Base-by-base conservation (phyloP, 2,797 vertebrate genomes). In the Monodelphis domestica region DNA sequence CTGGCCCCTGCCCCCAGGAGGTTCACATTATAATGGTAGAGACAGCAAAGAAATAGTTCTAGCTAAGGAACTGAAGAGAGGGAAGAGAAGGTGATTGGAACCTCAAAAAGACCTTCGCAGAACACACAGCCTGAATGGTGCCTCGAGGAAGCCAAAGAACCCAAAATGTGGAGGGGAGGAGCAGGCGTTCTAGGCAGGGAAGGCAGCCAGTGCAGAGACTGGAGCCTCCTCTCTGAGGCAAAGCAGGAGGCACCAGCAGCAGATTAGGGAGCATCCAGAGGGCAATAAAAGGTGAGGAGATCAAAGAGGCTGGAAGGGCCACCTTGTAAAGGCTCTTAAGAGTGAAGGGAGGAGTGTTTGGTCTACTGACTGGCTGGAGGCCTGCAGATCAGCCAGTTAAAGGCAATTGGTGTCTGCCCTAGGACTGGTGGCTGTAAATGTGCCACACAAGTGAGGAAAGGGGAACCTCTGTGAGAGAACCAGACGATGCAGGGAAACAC, bases 311-410 rank as follows among this genome's bases (percentile, higher is more conserved):
- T 24, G 70, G 26, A 45, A 45, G 9, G 17, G 7, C 7, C 70
- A 45, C 9, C 38, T 24, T 10, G 38, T 26, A 45, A 78, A 78
- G 70, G 9, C 21, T 78, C 26, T n/a, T 45, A 45, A 78, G 38
- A 78, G 21, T 45, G n/a, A 78, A n/a, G n/a, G n/a, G n/a, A n/a
- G n/a, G n/a, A n/a, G n/a, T n/a, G n/a, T n/a, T n/a, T n/a, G n/a
- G n/a, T n/a, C n/a, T n/a, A n/a, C n/a, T n/a, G n/a, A n/a, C n/a
- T n/a, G n/a, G n/a, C 33, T 70, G 24, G n/a, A 70, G 6, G 14
- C 63, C 7, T 33, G 56, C 4, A 0, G 33, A 0, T 14, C 4
- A 5, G 21, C 10, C 17, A 78, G 1, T 9, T 26, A 10, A 2
- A 78, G n/a, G n/a, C 17, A 2, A 9, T 38, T 38, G 17, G n/a